Evolutionary conservation across 2,113 vertebrate genomes (phyloP).

Genomic region (Talpa occidentalis): DNA sequence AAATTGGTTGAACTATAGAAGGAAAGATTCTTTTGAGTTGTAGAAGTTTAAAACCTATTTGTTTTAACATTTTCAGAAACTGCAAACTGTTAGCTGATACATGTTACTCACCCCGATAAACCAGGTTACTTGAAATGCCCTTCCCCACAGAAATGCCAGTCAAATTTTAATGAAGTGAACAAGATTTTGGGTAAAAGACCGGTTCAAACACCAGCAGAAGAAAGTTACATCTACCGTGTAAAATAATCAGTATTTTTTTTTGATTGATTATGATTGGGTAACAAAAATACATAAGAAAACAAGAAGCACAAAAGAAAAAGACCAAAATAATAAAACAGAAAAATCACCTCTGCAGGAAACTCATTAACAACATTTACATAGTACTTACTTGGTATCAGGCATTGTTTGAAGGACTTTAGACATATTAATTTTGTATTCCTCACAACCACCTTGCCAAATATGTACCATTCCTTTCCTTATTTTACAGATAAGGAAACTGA

Average conservation of each 20-base stretch:
- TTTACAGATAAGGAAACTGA: constrained; percentile 17
- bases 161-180: background rate
- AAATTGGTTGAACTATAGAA: background rate
- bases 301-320: constrained; percentile 12
- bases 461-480: background rate
- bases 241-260: constrained; percentile 33
- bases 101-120: background rate
- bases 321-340: background rate
- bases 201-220: background rate
- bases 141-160: background rate
- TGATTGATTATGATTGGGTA: constrained; percentile 34
- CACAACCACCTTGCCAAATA: background rate
- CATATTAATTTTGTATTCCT: background rate
- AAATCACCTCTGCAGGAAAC: background rate
- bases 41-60: background rate
- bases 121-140: background rate
- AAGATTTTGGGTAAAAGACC: background rate
- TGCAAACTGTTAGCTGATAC: background rate
- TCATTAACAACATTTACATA: background rate
- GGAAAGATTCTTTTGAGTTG: background rate
- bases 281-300: background rate
- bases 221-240: background rate
- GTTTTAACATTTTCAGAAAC: background rate
- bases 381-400: background rate
- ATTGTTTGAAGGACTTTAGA: background rate